Percentiles rank a stretch among this genome's conserved stretches.
Evolutionary conservation across 2,113 vertebrate species (phyloP).

Genomic region (Malurus alboscapulatus): DNA sequence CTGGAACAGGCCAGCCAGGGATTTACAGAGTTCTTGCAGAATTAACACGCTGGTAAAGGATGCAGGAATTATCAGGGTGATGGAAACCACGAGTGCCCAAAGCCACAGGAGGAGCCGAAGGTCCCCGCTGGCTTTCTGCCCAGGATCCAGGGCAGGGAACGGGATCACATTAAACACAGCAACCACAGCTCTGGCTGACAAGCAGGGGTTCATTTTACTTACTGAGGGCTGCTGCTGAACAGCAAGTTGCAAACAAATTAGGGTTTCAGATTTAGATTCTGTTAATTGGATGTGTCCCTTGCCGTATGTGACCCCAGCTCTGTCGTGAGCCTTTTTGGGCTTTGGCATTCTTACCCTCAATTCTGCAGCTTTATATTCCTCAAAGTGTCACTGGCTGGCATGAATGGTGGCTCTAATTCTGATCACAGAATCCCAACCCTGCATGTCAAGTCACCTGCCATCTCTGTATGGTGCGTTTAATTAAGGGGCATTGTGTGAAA

Average conservation of each 20-base stretch:
- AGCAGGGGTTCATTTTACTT: neutral
- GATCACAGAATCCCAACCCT: constrained; percentile 1
- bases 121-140: neutral
- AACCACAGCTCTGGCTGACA: neutral
- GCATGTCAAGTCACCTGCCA: constrained; percentile 32
- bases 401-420: neutral
- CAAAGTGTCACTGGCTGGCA: neutral
- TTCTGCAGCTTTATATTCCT: neutral
- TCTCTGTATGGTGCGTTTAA: neutral
- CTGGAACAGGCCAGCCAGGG: neutral
- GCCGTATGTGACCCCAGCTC: neutral
- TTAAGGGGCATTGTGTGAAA: constrained; percentile 52
- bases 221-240: neutral
- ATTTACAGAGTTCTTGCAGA: constrained; percentile 34
- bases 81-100: neutral
- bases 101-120: neutral
- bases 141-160: neutral
- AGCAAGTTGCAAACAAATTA: neutral
- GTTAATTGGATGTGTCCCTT: neutral
- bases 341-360: neutral
- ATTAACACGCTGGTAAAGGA: neutral
- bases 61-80: neutral
- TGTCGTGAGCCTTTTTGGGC: neutral
- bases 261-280: neutral
- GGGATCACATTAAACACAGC: neutral